These are phyloP conservation scores for Formica selysi DNA, from an alignment of 1,140 invertebrate species.

Conservation along the genomic window DNA sequence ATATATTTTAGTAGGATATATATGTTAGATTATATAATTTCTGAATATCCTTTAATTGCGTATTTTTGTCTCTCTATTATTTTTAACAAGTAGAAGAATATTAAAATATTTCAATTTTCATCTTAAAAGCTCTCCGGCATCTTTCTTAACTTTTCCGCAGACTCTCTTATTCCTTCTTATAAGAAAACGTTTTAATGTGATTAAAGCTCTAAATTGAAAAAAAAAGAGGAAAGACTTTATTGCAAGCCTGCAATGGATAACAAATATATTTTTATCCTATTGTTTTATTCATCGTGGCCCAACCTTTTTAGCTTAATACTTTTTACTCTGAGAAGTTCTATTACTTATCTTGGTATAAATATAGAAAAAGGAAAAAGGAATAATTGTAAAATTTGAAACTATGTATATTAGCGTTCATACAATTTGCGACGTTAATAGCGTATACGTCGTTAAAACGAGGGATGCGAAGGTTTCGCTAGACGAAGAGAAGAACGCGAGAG, in stretches of 20 bases:
- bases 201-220: slow-evolving; percentile 47
- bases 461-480: slow-evolving; percentile 54
- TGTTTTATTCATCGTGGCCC: slow-evolving; percentile 37
- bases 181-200: slow-evolving; percentile 59
- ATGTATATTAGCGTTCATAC: slow-evolving; percentile 42
- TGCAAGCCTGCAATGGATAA: slow-evolving; percentile 12
- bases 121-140: slow-evolving; percentile 57
- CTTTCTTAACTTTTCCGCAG: slow-evolving; percentile 56
- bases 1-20: background rate
- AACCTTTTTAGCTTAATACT: slow-evolving; percentile 9
- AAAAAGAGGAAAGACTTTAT: background rate
- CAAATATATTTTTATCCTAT: slow-evolving; percentile 39
- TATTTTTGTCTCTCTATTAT: slow-evolving; percentile 31
- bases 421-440: slow-evolving; percentile 52
- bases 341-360: background rate
- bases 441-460: slow-evolving; percentile 51
- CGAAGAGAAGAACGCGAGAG: slow-evolving; percentile 52
- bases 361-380: background rate
- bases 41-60: slow-evolving; percentile 13
- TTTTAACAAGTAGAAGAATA: slow-evolving; percentile 37
- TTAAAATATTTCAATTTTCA: slow-evolving; percentile 61
- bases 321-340: background rate
- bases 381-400: slow-evolving; percentile 33
- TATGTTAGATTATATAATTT: background rate
- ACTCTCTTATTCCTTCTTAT: slow-evolving; percentile 41